Percentiles rank a stretch among this genome's conserved stretches.
phyloP scores from a whole-genome alignment of 92 coral and sea anemone species.

The Phenganax marumi region DNA sequence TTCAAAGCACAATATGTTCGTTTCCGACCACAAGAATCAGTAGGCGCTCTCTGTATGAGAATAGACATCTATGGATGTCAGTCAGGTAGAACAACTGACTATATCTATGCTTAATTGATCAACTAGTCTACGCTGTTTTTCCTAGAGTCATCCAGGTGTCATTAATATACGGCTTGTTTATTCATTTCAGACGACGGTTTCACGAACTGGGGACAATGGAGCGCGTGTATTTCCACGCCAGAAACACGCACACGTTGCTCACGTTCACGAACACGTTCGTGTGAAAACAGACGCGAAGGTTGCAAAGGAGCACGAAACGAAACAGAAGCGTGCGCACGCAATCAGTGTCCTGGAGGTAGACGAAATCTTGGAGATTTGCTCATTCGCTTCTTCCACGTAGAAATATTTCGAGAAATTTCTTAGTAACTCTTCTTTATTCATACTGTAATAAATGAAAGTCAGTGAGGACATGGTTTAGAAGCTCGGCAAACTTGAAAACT shows the following conservation, averaged over 20 bases:
- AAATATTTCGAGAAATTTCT: not conserved
- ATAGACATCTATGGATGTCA: constrained; percentile 33
- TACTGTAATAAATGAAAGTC: not conserved
- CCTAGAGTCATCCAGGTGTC: no score
- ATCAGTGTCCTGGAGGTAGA: constrained; percentile 29
- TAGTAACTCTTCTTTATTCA: not conserved
- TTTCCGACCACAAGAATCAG: constrained; percentile 47
- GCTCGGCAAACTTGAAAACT: no score
- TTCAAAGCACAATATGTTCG: constrained; percentile 42
- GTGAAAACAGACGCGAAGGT: constrained; percentile 44
- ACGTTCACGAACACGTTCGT: constrained; percentile 53
- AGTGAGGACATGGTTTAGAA: no score
- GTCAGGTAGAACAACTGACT: constrained; percentile 21
- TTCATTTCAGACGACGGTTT: constrained; percentile 37
- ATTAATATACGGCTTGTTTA: not conserved
- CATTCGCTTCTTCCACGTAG: not conserved
- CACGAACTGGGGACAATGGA: constrained; percentile 31
- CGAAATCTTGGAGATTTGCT: no score
- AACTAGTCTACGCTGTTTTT: no score
- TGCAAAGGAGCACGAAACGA: constrained; percentile 52
- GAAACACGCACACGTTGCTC: constrained; percentile 21
- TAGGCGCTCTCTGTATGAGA: constrained; percentile 31
- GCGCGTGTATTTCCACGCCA: constrained; percentile 10
- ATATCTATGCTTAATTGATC: not conserved
- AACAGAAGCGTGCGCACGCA: constrained; percentile 7